Evolutionary conservation across 30 jellyfish, hydroid and myxozoan genomes (phyloP).

Genomic region (Aurelia aurita complex sp. Pacific): DNA sequence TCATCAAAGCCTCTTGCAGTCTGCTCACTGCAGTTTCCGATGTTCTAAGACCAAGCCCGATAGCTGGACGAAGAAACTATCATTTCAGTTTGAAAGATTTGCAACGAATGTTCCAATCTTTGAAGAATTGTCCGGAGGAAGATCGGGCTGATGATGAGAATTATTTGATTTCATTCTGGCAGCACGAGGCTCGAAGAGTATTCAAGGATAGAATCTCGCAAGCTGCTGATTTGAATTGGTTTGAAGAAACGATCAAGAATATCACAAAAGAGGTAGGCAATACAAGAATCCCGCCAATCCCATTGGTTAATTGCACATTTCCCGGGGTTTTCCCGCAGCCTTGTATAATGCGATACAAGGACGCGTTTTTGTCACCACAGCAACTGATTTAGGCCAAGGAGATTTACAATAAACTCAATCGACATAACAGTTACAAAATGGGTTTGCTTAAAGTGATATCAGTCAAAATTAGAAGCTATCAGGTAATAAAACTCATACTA

Average conservation of each 20-base stretch:
- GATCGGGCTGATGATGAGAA: constrained; percentile 77
- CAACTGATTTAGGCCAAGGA: too few species aligned
- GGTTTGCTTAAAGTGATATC: too few species aligned
- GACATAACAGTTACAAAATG: too few species aligned
- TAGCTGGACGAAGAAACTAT: constrained; percentile 53
- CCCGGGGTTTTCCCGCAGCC: too few species aligned
- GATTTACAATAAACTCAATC: too few species aligned
- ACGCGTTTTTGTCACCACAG: too few species aligned
- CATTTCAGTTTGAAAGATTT: constrained; percentile 73
- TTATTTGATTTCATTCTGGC: constrained; percentile 71
- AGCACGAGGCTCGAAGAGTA: constrained; percentile 70
- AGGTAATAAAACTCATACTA: too few species aligned
- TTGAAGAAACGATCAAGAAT: constrained; percentile 64
- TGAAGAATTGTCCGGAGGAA: constrained; percentile 85
- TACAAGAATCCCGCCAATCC: too few species aligned
- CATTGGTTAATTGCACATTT: too few species aligned
- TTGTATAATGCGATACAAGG: too few species aligned
- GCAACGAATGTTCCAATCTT: constrained; percentile 66
- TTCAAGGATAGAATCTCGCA: constrained; percentile 72
- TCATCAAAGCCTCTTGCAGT: constrained; percentile 59
- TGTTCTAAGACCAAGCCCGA: constrained; percentile 56
- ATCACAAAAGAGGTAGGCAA: constrained; percentile 51
- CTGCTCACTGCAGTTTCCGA: constrained; percentile 35
- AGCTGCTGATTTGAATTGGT: constrained; percentile 72
- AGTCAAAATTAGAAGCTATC: too few species aligned